Evolutionary conservation across 1,140 invertebrate genomes (phyloP), one percentile per base, ranked within the genome.

Genomic region (Nasonia giraulti): DNA sequence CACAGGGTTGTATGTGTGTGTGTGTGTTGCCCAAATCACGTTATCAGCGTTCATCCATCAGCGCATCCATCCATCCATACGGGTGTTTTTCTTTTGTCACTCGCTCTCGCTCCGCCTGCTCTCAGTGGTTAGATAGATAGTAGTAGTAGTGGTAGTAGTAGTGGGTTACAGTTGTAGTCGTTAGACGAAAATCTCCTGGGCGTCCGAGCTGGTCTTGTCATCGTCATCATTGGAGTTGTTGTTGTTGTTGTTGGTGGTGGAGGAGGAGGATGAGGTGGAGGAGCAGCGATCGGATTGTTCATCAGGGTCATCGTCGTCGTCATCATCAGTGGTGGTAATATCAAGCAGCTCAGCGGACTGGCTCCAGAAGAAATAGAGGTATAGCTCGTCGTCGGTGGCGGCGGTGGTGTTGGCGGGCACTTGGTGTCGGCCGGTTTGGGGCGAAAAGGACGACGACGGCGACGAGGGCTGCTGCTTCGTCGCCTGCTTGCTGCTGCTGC

Each of bases 181-280:
- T 91, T 86, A 93, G 88, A 93, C 92, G 83, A 93, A 93, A 89
- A 93, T 92, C 87, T 93, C 91, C 88, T 91, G 89, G 83, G 86
- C 89, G 86, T 92, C 90, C 81, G 90, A 91, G 86, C 91, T 89
- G 14, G 76, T 27, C 76, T 27, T 37, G 77, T 83, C 75, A 14
- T 77, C 23, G 44, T 84, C 82, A 20, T 78, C 37, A 40, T 47
- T 20, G 71, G 11, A 11, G 40, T 76, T 44, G 17, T 44, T 11
- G 37, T 27, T 10, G 7, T 2, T 27, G 23, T 1, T 17, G n/a
- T 1, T 11, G 74, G 20, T 27, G 23, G 31, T 17, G n/a, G 8
- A 27, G 74, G 20, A 1, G 55, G 55, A 62, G 17, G 55, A 62
- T 4, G 55, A 62, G 55, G 55, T 20, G 47, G 47, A 50, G 47